Evolutionary conservation across 2,113 vertebrate species (phyloP), one percentile per base, ranked within the genome.

Genomic region (Mixornis gularis): DNA sequence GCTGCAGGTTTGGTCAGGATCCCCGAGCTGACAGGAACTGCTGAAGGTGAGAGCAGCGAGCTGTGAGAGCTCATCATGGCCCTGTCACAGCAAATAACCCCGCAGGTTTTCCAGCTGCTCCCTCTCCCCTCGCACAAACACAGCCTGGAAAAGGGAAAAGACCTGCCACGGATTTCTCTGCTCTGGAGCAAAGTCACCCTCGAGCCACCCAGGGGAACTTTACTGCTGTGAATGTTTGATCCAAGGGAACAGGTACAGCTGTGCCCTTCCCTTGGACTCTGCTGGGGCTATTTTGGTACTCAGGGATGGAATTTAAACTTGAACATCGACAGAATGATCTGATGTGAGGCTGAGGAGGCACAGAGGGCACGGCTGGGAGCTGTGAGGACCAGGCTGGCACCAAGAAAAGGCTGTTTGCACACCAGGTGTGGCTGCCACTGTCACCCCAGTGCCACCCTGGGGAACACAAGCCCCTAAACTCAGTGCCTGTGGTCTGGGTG

Each of bases 311-410:
- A 78, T 74, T 65, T 21, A 40, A 72, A 13, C 40, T 34, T 14
- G 1, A 3, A 1, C 84, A 48, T 20, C 5, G 17, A 5, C 36
- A n/a, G 43, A 55, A n/a, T 8, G 4, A 25, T 3, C 44, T 34
- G 44, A 3, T 19, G n/a, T 36, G 32, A 63, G 56, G 55, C 55
- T 90, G 76, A 2, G 43, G 68, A 58, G 71, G 64, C 51, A 3
- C 34, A 13, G 52, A 27, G 64, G 60, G 56, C 55, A 32, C 20
- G 17, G 69, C 52, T 71, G 78, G 43, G 24, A 43, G 65, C 63
- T 0, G 0, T 1, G 68, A 5, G 16, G 62, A 69, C 29, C 59
- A 29, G 29, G 1, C 1, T 79, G 77, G 30, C 26, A 10, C 21
- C 62, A 22, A 10, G 49, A 7, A 32, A 59, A 85, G 12, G 51